Evolutionary conservation across 2,797 vertebrate species (phyloP).

Genomic region (Chiloscyllium punctatum): DNA sequence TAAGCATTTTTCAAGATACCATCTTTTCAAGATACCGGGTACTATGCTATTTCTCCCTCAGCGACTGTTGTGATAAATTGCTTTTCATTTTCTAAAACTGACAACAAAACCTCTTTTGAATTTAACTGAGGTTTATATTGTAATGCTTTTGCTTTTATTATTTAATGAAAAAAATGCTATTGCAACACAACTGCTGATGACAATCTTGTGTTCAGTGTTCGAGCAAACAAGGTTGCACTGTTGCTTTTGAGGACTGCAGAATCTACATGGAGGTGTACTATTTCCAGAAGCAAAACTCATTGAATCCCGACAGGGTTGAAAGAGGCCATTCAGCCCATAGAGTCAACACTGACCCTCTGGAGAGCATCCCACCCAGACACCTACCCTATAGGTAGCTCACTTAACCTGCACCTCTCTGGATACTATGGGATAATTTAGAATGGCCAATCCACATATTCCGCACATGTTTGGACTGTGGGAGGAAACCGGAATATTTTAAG

Average conservation of each 20-base stretch:
- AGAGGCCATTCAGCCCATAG: no score
- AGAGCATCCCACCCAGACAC: no score
- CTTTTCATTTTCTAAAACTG: background rate
- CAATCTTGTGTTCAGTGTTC: background rate
- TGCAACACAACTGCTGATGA: background rate
- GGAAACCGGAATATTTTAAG: no score
- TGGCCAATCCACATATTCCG: no score
- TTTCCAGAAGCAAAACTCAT: background rate
- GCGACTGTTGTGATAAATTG: background rate
- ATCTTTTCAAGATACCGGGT: background rate
- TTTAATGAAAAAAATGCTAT: background rate
- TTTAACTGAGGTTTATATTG: background rate
- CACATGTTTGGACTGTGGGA: no score
- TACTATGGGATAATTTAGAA: no score
- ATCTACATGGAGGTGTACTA: background rate
- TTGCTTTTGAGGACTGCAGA: background rate
- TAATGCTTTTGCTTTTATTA: background rate
- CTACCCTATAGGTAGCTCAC: no score
- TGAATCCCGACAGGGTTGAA: no score
- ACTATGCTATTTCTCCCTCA: background rate
- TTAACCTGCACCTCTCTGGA: no score
- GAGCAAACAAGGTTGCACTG: background rate
- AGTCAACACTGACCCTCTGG: no score
- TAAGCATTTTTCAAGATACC: background rate
- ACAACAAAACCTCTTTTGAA: background rate